A percentile compares a stretch with the other conserved stretches of the same genome.
These are phyloP conservation scores for Hafferia zeledoni DNA, from an alignment of 2,797 vertebrate species.

Conservation along the genomic window DNA sequence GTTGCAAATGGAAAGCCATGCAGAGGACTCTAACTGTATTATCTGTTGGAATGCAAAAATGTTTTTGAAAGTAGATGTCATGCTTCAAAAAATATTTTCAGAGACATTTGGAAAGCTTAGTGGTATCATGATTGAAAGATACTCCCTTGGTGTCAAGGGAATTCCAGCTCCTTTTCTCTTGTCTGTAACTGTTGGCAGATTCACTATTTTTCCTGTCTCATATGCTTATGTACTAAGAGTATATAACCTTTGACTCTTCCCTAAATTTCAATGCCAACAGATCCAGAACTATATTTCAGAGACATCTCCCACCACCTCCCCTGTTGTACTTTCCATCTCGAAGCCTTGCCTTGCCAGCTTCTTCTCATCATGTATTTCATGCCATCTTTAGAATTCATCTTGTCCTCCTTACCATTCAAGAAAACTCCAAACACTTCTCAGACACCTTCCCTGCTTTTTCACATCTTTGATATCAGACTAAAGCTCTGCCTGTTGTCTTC, in stretches of 20 bases:
- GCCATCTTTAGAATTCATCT: background rate
- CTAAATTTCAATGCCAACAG: background rate
- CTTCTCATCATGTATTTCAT: background rate
- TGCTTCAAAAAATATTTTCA: slow-evolving; percentile 45
- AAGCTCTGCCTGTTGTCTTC: background rate
- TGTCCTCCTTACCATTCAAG: background rate
- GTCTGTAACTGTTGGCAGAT: background rate
- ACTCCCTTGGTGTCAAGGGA: slow-evolving; percentile 14
- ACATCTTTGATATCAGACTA: background rate
- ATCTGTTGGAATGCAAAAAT: slow-evolving; percentile 38
- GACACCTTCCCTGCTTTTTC: background rate
- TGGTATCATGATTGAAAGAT: background rate
- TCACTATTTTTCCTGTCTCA: background rate
- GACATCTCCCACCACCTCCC: background rate
- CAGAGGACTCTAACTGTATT: background rate
- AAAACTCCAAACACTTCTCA: background rate
- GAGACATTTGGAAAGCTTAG: slow-evolving; percentile 14
- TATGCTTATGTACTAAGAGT: background rate
- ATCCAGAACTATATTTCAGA: background rate
- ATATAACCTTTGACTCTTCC: background rate
- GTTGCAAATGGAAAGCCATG: background rate
- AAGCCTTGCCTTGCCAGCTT: background rate
- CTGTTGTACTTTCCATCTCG: background rate
- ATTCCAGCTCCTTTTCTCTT: slow-evolving; percentile 9
- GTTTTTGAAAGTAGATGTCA: slow-evolving; percentile 27